phyloP scores from a whole-genome alignment of 1,140 invertebrate species.

The Proales similis region DNA sequence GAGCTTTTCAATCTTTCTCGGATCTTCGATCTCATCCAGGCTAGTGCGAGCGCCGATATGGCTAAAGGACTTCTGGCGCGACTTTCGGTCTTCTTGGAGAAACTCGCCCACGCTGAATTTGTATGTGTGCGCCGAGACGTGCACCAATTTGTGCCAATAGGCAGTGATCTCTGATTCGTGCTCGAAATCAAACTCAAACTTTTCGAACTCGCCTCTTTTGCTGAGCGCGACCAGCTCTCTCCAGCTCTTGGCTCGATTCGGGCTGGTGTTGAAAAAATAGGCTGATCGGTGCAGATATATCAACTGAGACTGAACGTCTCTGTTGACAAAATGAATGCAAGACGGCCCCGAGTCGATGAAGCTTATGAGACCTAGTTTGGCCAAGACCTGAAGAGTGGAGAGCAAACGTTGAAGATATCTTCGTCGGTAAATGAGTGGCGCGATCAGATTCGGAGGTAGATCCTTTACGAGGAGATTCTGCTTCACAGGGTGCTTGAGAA shows the following conservation, averaged over 20 bases:
- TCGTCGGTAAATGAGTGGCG: constrained; percentile 15
- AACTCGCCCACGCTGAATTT: constrained; percentile 23
- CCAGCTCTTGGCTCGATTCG: constrained; percentile 1
- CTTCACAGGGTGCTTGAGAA: constrained; percentile 16
- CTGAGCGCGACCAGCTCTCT: neutral
- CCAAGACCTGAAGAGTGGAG: neutral
- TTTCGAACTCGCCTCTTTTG: constrained; percentile 4
- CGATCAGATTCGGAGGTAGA: constrained; percentile 13
- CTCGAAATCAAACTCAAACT: constrained; percentile 17
- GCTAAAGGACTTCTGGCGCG: constrained; percentile 10
- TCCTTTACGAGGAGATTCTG: constrained; percentile 15
- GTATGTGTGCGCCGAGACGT: constrained; percentile 31
- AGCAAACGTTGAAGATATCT: constrained; percentile 21
- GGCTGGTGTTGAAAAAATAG: constrained; percentile 7
- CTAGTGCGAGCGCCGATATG: neutral
- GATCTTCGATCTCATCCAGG: neutral
- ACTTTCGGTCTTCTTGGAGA: constrained; percentile 6
- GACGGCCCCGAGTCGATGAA: constrained; percentile 18
- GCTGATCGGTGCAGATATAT: constrained; percentile 30
- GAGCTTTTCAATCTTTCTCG: neutral
- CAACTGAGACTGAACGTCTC: constrained; percentile 19
- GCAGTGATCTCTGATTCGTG: neutral
- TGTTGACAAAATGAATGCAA: neutral
- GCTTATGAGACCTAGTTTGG: constrained; percentile 10
- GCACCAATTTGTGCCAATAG: constrained; percentile 28